Base-by-base conservation (phyloP, 2,888 invertebrate genomes). In the Meloe dianella region DNA sequence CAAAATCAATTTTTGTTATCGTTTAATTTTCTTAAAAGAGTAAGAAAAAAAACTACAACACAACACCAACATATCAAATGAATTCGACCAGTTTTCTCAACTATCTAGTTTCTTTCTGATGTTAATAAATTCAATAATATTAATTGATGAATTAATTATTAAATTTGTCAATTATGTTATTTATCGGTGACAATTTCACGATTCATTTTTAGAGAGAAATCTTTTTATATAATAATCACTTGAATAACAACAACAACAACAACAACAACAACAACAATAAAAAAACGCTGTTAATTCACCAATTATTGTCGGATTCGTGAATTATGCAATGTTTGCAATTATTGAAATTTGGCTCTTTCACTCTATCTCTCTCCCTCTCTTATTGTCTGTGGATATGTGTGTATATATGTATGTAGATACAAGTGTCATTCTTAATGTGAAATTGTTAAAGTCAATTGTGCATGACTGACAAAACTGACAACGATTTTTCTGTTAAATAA, bases 361-460 rank as follows among this genome's bases (percentile, higher is more conserved):
- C 32, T 32, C 32, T 32, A 6, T 5, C 7, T 7, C 32, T 32
- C 32, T 32, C 8, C 8, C 27, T 27, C 27, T 41, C 10, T n/a
- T 41, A 41, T 27, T 27, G 2, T 27, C 27, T 27, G 27, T 27
- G 4, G 2, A 27, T 27, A 4, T 27, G 27, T 3, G 27, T 27
- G 27, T 29, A 66, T 51, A 61, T 61, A 61, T 51, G 61, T 64
- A 29, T 38, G 51, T 59, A 57, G 56, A 54, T 61, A 30, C 59
- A 29, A 30, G 35, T 27, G 51, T 32, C 30, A 66, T 62, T 66
- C 62, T 66, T 60, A 35, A 30, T 60, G 38, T 38, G 17, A 61
- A 64, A 65, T 17, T 61, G 60, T 59, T 60, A 57, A 41, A 61
- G 58, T 47, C 67, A 67, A 67, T 67, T 67, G 67, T 64, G 64